These are phyloP conservation scores for Eupithecia pulchellata DNA, from an alignment of 2,888 invertebrate species.

Conservation along the genomic window DNA sequence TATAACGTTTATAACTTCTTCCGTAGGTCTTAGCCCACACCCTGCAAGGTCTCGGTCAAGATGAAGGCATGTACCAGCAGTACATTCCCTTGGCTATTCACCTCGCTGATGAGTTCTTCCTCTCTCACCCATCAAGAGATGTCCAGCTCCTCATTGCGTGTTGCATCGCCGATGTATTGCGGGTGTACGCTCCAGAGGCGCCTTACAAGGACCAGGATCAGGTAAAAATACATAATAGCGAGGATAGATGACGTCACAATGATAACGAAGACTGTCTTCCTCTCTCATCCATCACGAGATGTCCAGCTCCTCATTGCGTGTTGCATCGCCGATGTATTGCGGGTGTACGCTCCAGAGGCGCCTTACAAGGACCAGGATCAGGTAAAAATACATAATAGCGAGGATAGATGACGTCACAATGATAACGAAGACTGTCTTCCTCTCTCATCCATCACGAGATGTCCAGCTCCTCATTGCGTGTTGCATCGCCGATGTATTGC, in stretches of 20 bases:
- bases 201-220: slow-evolving; percentile 98
- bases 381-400: slow-evolving; percentile 74
- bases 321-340: slow-evolving; percentile 95
- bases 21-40: slow-evolving; percentile 94
- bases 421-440: slow-evolving; percentile 82
- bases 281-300: slow-evolving; percentile 95
- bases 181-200: slow-evolving; percentile 98
- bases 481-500: slow-evolving; percentile 95
- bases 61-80: slow-evolving; percentile 96
- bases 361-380: slow-evolving; percentile 98
- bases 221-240: slow-evolving; percentile 74
- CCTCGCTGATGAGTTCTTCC: slow-evolving; percentile 96
- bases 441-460: slow-evolving; percentile 95
- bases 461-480: slow-evolving; percentile 98
- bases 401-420: too few species aligned
- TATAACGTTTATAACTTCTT: slow-evolving; percentile 1
- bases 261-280: slow-evolving; percentile 82
- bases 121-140: slow-evolving; percentile 95
- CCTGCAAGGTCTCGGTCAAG: slow-evolving; percentile 98
- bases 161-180: slow-evolving; percentile 97
- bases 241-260: too few species aligned
- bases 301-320: slow-evolving; percentile 98
- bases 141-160: slow-evolving; percentile 98
- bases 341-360: slow-evolving; percentile 98
- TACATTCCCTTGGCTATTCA: slow-evolving; percentile 96